A percentile compares a stretch with the other conserved stretches of the same genome.
phyloP scores from a whole-genome alignment of 2,888 invertebrate species.

The Neoaliturus tenellus region DNA sequence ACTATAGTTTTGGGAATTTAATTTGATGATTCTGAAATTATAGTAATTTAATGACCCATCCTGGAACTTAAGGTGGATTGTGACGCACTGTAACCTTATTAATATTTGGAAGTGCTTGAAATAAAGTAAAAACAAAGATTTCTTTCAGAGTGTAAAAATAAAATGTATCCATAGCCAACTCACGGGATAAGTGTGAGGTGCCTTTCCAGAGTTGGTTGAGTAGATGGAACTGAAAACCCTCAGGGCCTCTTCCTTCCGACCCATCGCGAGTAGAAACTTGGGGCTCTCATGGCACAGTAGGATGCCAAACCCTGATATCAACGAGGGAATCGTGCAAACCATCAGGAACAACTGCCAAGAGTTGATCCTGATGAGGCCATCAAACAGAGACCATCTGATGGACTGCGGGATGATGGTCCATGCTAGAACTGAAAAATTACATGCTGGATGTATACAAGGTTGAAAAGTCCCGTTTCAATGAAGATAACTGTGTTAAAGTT shows the following conservation, averaged over 20 bases:
- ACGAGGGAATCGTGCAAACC: constrained; percentile 78
- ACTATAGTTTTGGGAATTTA: no score
- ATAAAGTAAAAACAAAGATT: no score
- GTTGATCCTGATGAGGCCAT: constrained; percentile 69
- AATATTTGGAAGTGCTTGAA: no score
- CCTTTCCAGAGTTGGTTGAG: constrained; percentile 78
- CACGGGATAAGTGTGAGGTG: constrained; percentile 81
- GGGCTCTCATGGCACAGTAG: constrained; percentile 85
- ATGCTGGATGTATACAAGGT: no score
- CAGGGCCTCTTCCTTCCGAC: constrained; percentile 80
- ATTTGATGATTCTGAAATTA: no score
- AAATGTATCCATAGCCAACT: no score
- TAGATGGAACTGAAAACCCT: constrained; percentile 80
- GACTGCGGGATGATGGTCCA: constrained; percentile 81
- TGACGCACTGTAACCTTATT: no score
- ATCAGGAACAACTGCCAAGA: constrained; percentile 75
- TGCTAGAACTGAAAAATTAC: constrained; percentile 82
- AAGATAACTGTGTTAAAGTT: no score
- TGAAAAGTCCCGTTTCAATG: no score
- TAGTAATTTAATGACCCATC: no score
- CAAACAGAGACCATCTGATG: constrained; percentile 53
- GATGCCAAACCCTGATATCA: constrained; percentile 77
- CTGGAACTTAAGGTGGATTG: no score
- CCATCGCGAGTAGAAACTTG: constrained; percentile 84
- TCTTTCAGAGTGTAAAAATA: no score